A percentile compares a stretch with the other conserved stretches of the same genome.
These are phyloP conservation scores for Mallotus villosus DNA, from an alignment of 2,797 vertebrate genomes.

Conservation along the genomic window DNA sequence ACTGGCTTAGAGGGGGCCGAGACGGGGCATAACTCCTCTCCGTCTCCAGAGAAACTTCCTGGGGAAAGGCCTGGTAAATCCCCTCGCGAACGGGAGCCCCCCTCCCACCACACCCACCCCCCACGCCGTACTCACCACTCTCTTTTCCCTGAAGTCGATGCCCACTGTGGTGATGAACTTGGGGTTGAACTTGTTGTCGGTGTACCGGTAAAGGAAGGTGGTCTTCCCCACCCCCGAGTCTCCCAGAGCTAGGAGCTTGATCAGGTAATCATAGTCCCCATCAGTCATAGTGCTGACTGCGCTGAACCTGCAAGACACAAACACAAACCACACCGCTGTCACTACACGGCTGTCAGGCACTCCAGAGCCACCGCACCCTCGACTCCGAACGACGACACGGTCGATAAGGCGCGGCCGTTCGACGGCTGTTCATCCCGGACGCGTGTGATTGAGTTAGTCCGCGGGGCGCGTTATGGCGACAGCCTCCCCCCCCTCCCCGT, in stretches of 20 bases:
- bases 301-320: constrained; percentile 65
- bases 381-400: too few relatives aligned
- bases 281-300: constrained; percentile 87
- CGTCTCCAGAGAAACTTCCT: not conserved
- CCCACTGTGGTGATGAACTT: constrained; percentile 97
- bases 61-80: too few relatives aligned
- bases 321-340: not conserved
- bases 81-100: too few relatives aligned
- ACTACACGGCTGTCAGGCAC: not conserved
- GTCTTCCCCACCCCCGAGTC: constrained; percentile 92
- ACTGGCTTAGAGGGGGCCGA: not conserved
- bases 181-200: constrained; percentile 95
- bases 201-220: constrained; percentile 87
- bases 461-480: not conserved
- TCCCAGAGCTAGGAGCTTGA: constrained; percentile 91
- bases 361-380: not conserved
- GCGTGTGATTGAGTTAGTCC: not conserved
- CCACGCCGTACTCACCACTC: constrained; percentile 81
- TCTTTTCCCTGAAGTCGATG: constrained; percentile 97
- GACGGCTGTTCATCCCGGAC: not conserved
- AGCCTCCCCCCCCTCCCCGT: not conserved
- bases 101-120: too few relatives aligned
- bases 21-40: not conserved
- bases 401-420: too few relatives aligned
- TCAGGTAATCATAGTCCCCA: constrained; percentile 93